A percentile compares a stretch with the other conserved stretches of the same genome.
phyloP scores from a whole-genome alignment of 2,797 vertebrate genomes.

The Brotula barbata region DNA sequence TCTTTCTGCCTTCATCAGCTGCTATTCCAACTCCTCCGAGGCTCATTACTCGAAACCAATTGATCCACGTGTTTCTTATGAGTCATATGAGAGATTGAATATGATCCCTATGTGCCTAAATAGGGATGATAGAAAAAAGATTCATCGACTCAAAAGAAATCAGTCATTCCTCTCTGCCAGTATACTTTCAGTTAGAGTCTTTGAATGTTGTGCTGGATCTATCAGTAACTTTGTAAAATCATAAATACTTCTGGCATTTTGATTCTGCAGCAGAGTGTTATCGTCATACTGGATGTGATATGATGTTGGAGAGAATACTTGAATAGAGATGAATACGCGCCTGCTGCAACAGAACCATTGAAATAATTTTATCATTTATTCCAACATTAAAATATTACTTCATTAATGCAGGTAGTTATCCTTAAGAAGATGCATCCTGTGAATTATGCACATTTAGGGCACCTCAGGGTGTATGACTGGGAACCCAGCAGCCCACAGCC shows the following conservation, averaged over 20 bases:
- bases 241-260: slow-evolving; percentile 63
- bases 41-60: slow-evolving; percentile 56
- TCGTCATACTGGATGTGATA: not conserved
- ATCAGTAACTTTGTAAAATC: slow-evolving; percentile 37
- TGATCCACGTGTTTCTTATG: slow-evolving; percentile 39
- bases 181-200: slow-evolving; percentile 48
- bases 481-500: too few relatives aligned
- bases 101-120: slow-evolving; percentile 12
- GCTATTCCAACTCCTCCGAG: slow-evolving; percentile 39
- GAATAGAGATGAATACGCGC: too few relatives aligned
- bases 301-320: too few relatives aligned
- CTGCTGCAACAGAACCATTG: too few relatives aligned
- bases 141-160: slow-evolving; percentile 33
- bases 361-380: too few relatives aligned
- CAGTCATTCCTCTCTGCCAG: slow-evolving; percentile 37
- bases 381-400: too few relatives aligned
- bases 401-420: too few relatives aligned
- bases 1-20: slow-evolving; percentile 35
- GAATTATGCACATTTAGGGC: too few relatives aligned
- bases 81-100: slow-evolving; percentile 41
- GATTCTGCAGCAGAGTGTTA: slow-evolving; percentile 33
- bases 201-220: slow-evolving; percentile 48
- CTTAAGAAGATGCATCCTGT: too few relatives aligned
- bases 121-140: slow-evolving; percentile 16
- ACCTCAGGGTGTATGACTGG: too few relatives aligned